A percentile compares a stretch with the other conserved stretches of the same genome.
Conservation (phyloP, 37 sponge, comb jelly and placozoan genomes). For the Lycopodina hypogea region DNA sequence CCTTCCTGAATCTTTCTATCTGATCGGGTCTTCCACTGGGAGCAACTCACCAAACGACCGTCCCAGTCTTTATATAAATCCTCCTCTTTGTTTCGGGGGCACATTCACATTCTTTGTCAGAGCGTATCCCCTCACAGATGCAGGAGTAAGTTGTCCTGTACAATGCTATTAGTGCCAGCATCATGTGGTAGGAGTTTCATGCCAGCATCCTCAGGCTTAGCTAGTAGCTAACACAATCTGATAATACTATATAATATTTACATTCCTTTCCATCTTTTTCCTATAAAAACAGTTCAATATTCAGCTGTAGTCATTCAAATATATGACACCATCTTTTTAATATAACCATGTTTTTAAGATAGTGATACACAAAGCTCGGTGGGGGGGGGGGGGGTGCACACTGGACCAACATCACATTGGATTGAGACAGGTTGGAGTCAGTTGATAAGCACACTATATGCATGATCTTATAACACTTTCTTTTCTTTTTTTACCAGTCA, state of each 20-base stretch:
- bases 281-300: not conserved
- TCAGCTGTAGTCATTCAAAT: not conserved
- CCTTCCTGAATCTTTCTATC: conserved; percentile 9
- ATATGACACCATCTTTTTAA: too few species aligned
- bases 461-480: too few species aligned
- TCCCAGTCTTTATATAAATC: conserved; percentile 27
- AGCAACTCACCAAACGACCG: conserved; percentile 47
- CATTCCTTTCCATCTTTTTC: not conserved
- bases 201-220: not conserved
- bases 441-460: too few species aligned
- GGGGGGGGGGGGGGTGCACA: too few species aligned
- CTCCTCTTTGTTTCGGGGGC: conserved; percentile 19
- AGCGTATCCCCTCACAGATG: conserved; percentile 19
- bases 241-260: not conserved
- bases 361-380: too few species aligned
- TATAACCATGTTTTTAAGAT: too few species aligned
- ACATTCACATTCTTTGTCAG: conserved; percentile 62
- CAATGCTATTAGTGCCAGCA: not conserved
- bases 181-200: not conserved
- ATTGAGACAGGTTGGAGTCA: too few species aligned
- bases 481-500: too few species aligned
- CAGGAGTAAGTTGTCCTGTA: conserved; percentile 12
- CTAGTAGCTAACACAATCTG: not conserved
- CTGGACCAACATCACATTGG: too few species aligned
- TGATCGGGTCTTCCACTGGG: not conserved